Conservation (phyloP, 2,888 invertebrate species). For the Osmoderma eremita region DNA sequence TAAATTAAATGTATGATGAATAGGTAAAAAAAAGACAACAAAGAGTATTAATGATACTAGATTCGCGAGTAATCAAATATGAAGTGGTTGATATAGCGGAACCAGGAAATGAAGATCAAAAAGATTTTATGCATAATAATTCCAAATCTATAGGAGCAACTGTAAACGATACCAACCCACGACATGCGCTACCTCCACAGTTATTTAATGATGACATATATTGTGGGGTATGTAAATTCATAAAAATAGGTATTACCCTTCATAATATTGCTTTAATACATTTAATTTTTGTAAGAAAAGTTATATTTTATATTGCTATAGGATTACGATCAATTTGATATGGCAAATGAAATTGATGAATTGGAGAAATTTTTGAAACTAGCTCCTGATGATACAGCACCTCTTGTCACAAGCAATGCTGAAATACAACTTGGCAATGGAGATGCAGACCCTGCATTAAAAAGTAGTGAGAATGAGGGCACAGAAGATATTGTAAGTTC, state of each 20-base stretch:
- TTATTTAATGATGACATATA: slow-evolving; percentile 92
- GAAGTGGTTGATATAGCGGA: slow-evolving; percentile 94
- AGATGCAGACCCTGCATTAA: slow-evolving; percentile 55
- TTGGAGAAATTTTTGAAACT: slow-evolving; percentile 88
- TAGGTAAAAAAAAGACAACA: slow-evolving; percentile 97
- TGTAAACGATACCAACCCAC: slow-evolving; percentile 76
- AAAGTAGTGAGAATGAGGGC: slow-evolving; percentile 47
- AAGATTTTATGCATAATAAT: slow-evolving; percentile 92
- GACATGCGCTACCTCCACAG: slow-evolving; percentile 91
- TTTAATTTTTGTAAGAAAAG: neutral
- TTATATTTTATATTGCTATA: slow-evolving; percentile 59
- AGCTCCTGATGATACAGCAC: slow-evolving; percentile 69
- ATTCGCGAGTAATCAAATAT: slow-evolving; percentile 90
- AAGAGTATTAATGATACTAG: slow-evolving; percentile 91
- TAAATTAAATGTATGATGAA: slow-evolving; percentile 37
- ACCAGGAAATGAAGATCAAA: slow-evolving; percentile 87
- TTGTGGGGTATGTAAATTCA: slow-evolving; percentile 73
- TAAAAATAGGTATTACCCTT: neutral
- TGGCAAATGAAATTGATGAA: slow-evolving; percentile 90
- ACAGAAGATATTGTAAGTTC: slow-evolving; percentile 45
- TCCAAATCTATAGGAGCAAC: slow-evolving; percentile 80
- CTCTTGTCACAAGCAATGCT: slow-evolving; percentile 63
- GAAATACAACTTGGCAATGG: slow-evolving; percentile 61
- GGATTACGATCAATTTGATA: slow-evolving; percentile 94
- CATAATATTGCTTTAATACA: neutral